These are phyloP conservation scores for Drosophila orena DNA, from an alignment of 1,140 invertebrate species.

Conservation along the genomic window DNA sequence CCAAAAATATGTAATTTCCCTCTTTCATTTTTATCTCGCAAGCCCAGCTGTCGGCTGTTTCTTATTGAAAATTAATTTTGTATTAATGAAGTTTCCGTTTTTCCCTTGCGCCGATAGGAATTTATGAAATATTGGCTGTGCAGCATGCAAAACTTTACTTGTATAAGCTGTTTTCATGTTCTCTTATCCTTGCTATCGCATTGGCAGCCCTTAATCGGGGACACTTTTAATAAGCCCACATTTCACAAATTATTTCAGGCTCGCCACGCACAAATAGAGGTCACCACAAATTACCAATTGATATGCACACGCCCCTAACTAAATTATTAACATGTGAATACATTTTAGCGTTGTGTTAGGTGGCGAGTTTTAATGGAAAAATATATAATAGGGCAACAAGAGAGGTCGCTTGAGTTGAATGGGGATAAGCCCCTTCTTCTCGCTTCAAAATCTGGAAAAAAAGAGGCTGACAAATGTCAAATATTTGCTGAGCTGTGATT, in stretches of 20 bases:
- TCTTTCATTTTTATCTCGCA: constrained; percentile 71
- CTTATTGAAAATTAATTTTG: constrained; percentile 28
- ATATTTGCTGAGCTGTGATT: constrained; percentile 82
- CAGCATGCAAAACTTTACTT: too few relatives aligned
- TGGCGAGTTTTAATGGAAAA: constrained; percentile 23
- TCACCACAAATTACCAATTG: constrained; percentile 33
- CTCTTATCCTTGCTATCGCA: neutral
- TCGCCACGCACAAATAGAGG: neutral
- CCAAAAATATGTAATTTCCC: too few relatives aligned
- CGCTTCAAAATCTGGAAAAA: constrained; percentile 32
- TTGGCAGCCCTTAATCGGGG: constrained; percentile 13
- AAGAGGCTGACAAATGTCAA: constrained; percentile 72
- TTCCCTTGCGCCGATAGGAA: too few relatives aligned
- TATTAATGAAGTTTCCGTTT: neutral
- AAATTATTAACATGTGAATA: constrained; percentile 73
- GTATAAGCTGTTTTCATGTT: too few relatives aligned
- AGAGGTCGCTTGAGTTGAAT: constrained; percentile 23
- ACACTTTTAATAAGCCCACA: constrained; percentile 22
- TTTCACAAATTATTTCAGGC: constrained; percentile 23
- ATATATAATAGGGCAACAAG: constrained; percentile 27
- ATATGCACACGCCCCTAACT: constrained; percentile 38
- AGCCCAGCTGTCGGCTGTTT: constrained; percentile 46
- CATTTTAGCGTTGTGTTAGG: constrained; percentile 49
- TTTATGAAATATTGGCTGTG: too few relatives aligned
- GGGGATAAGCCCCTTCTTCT: constrained; percentile 36